Evolutionary conservation across 1,140 invertebrate species (phyloP).

Genomic region (Ceratitis capitata): DNA sequence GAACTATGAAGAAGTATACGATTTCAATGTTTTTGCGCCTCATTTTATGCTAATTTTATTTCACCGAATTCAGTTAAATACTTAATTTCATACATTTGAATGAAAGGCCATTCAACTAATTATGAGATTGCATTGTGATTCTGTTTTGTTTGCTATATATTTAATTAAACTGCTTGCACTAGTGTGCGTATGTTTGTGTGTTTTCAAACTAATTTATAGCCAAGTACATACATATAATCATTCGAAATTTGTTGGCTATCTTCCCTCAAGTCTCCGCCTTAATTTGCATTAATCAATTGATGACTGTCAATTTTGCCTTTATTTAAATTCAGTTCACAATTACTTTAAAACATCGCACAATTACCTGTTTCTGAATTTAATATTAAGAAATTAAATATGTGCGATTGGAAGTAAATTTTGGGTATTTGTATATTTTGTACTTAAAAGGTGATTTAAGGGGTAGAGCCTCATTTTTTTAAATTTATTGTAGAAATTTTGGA

Average conservation of each 20-base stretch:
- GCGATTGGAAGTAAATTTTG: too few species aligned
- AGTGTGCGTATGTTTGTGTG: not conserved
- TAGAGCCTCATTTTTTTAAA: too few species aligned
- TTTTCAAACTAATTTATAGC: not conserved
- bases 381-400: too few species aligned
- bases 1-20: too few species aligned
- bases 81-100: not conserved
- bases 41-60: not conserved
- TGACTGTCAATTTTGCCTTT: not conserved
- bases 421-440: too few species aligned
- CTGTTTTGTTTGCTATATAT: constrained; percentile 15
- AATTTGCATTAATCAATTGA: constrained; percentile 19
- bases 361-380: too few species aligned
- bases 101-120: constrained; percentile 17
- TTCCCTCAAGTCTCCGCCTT: not conserved
- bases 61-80: constrained; percentile 12
- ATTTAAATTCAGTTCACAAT: not conserved
- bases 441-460: too few species aligned
- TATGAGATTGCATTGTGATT: constrained; percentile 19
- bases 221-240: not conserved
- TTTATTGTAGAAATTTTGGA: too few species aligned
- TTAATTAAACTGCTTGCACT: not conserved
- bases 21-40: not conserved
- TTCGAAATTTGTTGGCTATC: not conserved
- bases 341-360: too few species aligned